Evolutionary conservation across 2,888 invertebrate species (phyloP).

Genomic region (Diplolepis rosae): DNA sequence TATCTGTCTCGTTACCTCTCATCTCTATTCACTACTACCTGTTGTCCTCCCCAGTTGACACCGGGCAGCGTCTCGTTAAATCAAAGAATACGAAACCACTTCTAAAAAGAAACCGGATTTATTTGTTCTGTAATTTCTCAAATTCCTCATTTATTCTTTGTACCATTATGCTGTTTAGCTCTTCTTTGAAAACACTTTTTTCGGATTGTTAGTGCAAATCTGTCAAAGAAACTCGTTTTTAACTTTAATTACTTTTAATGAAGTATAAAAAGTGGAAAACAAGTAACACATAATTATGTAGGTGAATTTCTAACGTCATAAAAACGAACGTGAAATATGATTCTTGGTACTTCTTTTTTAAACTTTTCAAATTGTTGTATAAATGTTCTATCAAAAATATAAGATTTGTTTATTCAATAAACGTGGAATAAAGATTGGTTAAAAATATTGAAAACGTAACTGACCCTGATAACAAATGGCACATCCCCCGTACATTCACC

Average conservation of each 20-base stretch:
- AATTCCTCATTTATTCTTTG: constrained; percentile 18
- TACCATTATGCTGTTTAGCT: neutral
- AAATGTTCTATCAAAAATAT: no score
- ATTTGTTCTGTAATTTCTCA: constrained; percentile 19
- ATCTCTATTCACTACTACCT: constrained; percentile 36
- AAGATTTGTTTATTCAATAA: no score
- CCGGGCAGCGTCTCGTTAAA: constrained; percentile 45
- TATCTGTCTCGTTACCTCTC: constrained; percentile 55
- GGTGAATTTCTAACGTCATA: no score
- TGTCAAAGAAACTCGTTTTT: neutral
- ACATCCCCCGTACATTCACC: neutral
- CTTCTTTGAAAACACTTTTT: constrained; percentile 16
- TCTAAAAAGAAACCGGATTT: constrained; percentile 46
- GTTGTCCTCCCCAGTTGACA: constrained; percentile 40
- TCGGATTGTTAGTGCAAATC: constrained; percentile 3
- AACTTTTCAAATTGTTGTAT: no score
- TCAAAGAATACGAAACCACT: constrained; percentile 33
- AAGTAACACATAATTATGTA: no score
- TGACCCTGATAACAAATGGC: neutral
- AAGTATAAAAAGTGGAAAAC: neutral
- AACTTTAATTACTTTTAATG: constrained; percentile 26
- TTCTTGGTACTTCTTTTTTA: no score
- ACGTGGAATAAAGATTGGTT: no score
- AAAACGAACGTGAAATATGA: no score
- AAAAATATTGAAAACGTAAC: neutral